Evolutionary conservation across 64 coral and sea anemone species (phyloP).

Genomic region (Exaiptasia diaphana): DNA sequence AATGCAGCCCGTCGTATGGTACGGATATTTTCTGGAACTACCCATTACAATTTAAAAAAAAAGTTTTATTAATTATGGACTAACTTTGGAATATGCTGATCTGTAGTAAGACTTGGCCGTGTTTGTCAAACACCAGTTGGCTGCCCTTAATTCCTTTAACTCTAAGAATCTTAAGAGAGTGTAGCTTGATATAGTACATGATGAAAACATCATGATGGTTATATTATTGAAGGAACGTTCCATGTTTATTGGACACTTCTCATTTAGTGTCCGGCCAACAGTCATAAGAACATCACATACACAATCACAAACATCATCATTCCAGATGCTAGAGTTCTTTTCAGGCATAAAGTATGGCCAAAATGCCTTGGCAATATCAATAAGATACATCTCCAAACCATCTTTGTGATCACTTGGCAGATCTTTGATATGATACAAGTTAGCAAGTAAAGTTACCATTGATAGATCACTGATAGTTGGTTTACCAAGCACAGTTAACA

Average conservation of each 20-base stretch:
- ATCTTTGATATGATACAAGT: background rate
- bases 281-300: conserved; percentile 2
- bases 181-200: background rate
- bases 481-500: background rate
- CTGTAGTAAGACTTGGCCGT: background rate
- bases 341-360: conserved; percentile 26
- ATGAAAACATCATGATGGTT: background rate
- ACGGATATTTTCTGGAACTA: too few species aligned
- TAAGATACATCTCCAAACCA: background rate
- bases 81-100: background rate
- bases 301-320: background rate
- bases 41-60: background rate
- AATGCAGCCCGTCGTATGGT: too few species aligned
- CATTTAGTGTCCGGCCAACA: background rate
- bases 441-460: background rate
- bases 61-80: background rate
- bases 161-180: background rate
- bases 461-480: background rate
- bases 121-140: background rate
- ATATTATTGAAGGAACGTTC: background rate
- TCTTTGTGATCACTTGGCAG: background rate
- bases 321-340: background rate
- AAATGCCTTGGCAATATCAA: conserved; percentile 11
- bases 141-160: background rate
- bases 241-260: background rate